phyloP scores from a whole-genome alignment of 2,888 invertebrate genomes.

The Acleris holmiana region DNA sequence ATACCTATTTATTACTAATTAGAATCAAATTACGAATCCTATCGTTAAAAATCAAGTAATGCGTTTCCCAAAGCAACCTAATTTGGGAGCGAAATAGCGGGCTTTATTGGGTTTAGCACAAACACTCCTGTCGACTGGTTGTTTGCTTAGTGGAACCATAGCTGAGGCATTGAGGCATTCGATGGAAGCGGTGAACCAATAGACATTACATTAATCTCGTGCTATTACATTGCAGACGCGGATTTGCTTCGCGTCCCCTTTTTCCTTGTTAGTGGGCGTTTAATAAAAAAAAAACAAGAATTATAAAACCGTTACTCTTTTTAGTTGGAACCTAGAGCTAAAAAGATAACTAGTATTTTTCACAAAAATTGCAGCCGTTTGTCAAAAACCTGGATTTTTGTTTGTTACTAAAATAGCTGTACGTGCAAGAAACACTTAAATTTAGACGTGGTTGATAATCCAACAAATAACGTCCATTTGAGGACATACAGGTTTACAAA shows the following conservation, averaged over 20 bases:
- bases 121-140: constrained; percentile 61
- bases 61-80: constrained; percentile 43
- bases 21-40: too few species aligned
- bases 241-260: constrained; percentile 54
- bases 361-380: neutral
- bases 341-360: constrained; percentile 2
- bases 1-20: too few species aligned
- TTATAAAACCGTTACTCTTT: constrained; percentile 1
- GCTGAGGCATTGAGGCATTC: constrained; percentile 33
- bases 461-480: too few species aligned
- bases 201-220: constrained; percentile 63
- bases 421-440: too few species aligned
- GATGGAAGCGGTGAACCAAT: constrained; percentile 50
- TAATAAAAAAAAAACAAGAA: constrained; percentile 16
- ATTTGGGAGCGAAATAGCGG: constrained; percentile 59
- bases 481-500: too few species aligned
- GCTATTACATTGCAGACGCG: constrained; percentile 54
- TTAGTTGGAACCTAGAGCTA: constrained; percentile 1
- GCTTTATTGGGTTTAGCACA: constrained; percentile 62
- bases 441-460: too few species aligned
- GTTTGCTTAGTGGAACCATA: constrained; percentile 65
- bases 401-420: neutral
- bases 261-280: constrained; percentile 28
- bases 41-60: constrained; percentile 10
- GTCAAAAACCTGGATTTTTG: constrained; percentile 8